These are phyloP conservation scores for Podarcis lilfordi DNA, from an alignment of 2,797 vertebrate genomes.

Conservation along the genomic window DNA sequence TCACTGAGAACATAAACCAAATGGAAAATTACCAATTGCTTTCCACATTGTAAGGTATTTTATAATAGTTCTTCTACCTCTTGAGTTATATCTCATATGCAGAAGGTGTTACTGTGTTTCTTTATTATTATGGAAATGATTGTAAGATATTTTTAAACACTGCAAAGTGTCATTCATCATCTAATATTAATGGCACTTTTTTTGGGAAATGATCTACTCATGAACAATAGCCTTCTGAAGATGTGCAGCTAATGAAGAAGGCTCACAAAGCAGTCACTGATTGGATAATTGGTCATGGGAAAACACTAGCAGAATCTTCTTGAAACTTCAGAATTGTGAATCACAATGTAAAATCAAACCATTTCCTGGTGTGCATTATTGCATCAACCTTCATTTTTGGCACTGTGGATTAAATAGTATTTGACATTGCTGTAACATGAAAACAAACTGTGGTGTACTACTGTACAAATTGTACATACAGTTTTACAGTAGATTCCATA, in stretches of 20 bases:
- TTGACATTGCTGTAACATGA: constrained; percentile 53
- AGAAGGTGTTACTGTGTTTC: background rate
- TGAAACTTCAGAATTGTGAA: constrained; percentile 19
- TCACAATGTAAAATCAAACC: constrained; percentile 40
- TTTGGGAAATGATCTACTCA: constrained; percentile 41
- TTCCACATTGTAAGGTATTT: background rate
- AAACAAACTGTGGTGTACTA: constrained; percentile 43
- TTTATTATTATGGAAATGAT: background rate
- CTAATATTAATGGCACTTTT: background rate
- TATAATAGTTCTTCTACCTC: background rate
- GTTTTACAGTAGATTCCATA: constrained; percentile 57
- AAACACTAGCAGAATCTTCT: constrained; percentile 19
- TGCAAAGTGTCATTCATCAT: constrained; percentile 8
- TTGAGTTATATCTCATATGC: constrained; percentile 30
- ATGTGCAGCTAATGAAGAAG: constrained; percentile 35
- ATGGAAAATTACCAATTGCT: background rate
- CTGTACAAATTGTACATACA: constrained; percentile 17
- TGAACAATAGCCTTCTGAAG: constrained; percentile 32
- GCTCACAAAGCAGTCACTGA: constrained; percentile 23
- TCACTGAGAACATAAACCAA: background rate
- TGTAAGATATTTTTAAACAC: constrained; percentile 38
- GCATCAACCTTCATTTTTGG: constrained; percentile 45
- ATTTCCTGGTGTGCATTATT: constrained; percentile 17
- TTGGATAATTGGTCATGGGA: constrained; percentile 20
- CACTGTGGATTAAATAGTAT: constrained; percentile 47